These are phyloP conservation scores for Agelastica alni DNA, from an alignment of 2,888 invertebrate species.

Conservation along the genomic window DNA sequence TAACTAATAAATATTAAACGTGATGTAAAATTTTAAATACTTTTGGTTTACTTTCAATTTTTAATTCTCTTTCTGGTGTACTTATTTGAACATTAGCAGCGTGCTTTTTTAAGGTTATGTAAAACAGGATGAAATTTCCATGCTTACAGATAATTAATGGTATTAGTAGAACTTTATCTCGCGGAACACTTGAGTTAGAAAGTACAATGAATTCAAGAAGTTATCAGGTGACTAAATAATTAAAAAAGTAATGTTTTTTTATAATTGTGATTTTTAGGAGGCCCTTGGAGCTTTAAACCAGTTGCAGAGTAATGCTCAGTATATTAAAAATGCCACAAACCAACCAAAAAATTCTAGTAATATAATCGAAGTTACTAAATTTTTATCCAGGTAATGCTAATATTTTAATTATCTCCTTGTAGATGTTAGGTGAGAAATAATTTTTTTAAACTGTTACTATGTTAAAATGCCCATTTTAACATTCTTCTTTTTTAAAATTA, in stretches of 20 bases:
- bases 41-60: too few species aligned
- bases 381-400: constrained; percentile 36
- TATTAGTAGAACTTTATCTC: constrained; percentile 1
- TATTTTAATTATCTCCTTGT: too few species aligned
- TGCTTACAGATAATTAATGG: not conserved
- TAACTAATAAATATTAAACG: too few species aligned
- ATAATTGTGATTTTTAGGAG: constrained; percentile 58
- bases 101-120: constrained; percentile 5
- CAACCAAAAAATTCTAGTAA: constrained; percentile 42
- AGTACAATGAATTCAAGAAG: constrained; percentile 6
- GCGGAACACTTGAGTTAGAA: constrained; percentile 1
- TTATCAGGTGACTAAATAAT: constrained; percentile 9
- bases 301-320: constrained; percentile 73
- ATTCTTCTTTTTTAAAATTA: too few species aligned
- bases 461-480: not conserved
- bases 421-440: not conserved
- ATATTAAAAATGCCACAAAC: constrained; percentile 60
- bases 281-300: constrained; percentile 70
- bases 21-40: too few species aligned
- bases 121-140: constrained; percentile 6
- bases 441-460: not conserved
- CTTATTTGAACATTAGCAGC: too few species aligned
- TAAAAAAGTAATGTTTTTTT: not conserved
- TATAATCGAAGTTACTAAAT: constrained; percentile 35
- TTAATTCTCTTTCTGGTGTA: too few species aligned